phyloP scores from a whole-genome alignment of 2,113 vertebrate species.

The Cynoglossus semilaevis region DNA sequence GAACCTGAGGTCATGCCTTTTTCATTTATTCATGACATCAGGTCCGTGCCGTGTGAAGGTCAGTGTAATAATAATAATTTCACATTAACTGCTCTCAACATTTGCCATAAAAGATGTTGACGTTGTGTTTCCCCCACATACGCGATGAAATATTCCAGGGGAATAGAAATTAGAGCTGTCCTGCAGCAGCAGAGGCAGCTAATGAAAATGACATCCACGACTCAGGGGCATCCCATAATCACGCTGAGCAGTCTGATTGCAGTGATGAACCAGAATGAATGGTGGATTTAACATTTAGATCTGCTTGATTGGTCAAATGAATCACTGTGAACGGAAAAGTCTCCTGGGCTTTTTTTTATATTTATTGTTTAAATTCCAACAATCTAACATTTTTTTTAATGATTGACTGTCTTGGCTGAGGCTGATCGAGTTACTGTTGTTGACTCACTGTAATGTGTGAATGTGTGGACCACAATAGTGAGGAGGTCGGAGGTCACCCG shows the following conservation, averaged over 20 bases:
- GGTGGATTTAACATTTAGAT: constrained; percentile 9
- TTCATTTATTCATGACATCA: constrained; percentile 9
- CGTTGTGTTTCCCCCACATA: not conserved
- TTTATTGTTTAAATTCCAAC: constrained; percentile 5
- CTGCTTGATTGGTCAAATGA: constrained; percentile 20
- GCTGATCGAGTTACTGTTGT: constrained; percentile 4
- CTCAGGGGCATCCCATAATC: constrained; percentile 8
- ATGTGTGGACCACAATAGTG: too few relatives aligned
- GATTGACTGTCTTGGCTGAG: constrained; percentile 9
- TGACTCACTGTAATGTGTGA: too few relatives aligned
- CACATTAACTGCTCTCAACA: constrained; percentile 7
- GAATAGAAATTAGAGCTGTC: constrained; percentile 17
- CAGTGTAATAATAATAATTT: constrained; percentile 6
- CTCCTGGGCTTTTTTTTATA: constrained; percentile 1
- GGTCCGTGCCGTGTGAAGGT: not conserved
- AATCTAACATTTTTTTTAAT: not conserved
- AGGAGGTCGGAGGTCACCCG: too few relatives aligned
- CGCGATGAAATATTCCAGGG: constrained; percentile 25
- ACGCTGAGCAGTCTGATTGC: constrained; percentile 27
- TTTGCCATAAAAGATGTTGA: constrained; percentile 19
- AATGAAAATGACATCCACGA: constrained; percentile 31
- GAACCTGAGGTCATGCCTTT: constrained; percentile 5
- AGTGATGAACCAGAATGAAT: constrained; percentile 25
- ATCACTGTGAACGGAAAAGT: constrained; percentile 12
- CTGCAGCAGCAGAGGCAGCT: constrained; percentile 1